A percentile compares a stretch with the other conserved stretches of the same genome.
Evolutionary conservation across 2,113 vertebrate species (phyloP).

Genomic region (Columbina picui): DNA sequence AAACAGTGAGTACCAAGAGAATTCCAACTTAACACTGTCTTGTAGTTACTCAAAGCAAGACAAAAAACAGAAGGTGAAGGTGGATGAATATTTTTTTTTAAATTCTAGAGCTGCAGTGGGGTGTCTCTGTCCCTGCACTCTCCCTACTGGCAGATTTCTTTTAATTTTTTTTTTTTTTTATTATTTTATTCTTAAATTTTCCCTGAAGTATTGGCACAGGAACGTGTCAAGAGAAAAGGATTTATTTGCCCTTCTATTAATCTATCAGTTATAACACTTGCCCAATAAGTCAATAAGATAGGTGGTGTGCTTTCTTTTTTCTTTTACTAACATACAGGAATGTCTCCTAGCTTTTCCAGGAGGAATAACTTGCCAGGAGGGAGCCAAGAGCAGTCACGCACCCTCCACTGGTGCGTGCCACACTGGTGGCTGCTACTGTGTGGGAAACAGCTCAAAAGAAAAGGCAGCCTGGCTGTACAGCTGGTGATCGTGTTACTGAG

Average conservation of each 20-base stretch:
- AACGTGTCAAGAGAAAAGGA: neutral
- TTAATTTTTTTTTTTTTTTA: neutral
- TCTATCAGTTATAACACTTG: neutral
- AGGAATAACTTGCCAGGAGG: neutral
- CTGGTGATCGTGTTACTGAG: rapidly evolving
- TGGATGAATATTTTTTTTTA: neutral
- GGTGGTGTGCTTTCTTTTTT: neutral
- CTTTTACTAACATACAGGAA: neutral
- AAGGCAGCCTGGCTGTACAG: neutral
- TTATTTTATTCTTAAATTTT: neutral
- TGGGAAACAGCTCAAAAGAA: neutral
- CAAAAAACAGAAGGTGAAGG: neutral
- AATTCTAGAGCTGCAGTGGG: neutral
- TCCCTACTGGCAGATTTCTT: neutral
- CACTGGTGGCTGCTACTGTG: neutral
- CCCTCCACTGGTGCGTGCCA: rapidly evolving
- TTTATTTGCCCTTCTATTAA: neutral
- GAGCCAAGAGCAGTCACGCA: neutral
- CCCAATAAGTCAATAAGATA: neutral
- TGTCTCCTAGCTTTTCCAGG: neutral
- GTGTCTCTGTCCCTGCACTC: neutral
- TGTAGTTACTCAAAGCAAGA: neutral
- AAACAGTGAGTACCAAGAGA: neutral
- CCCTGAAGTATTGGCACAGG: neutral
- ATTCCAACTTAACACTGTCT: neutral